A percentile compares a stretch with the other conserved stretches of the same genome.
Conservation (phyloP, 2,797 vertebrate genomes). For the Eulemur mongoz region DNA sequence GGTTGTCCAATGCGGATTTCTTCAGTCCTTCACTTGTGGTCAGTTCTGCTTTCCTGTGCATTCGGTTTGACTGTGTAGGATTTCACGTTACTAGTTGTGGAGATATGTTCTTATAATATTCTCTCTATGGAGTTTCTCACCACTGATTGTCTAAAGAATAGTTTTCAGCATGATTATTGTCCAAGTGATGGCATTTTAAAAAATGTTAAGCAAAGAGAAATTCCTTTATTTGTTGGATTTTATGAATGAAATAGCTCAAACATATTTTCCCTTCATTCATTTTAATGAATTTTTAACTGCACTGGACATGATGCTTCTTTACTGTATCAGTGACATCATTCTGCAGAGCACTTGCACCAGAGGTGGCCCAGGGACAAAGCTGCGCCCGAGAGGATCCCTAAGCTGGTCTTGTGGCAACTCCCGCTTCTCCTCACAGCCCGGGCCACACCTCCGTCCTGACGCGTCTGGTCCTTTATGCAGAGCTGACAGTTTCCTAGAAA, state of each 20-base stretch:
- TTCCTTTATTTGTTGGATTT: not conserved
- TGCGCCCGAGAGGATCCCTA: not conserved
- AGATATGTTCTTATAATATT: not conserved
- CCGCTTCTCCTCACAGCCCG: not conserved
- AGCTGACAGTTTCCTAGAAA: not conserved
- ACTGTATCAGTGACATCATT: conserved; percentile 50
- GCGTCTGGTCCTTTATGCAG: not conserved
- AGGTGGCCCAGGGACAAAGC: not conserved
- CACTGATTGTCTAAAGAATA: not conserved
- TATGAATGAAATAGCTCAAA: conserved; percentile 44
- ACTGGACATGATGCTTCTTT: conserved; percentile 28
- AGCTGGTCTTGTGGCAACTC: not conserved
- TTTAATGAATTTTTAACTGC: conserved; percentile 54
- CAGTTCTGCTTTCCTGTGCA: not conserved
- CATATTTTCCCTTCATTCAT: conserved; percentile 32
- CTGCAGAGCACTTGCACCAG: not conserved
- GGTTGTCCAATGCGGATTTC: not conserved
- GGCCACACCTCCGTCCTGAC: not conserved
- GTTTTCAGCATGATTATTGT: conserved; percentile 55
- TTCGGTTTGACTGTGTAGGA: not conserved
- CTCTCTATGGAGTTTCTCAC: not conserved
- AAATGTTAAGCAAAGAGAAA: conserved; percentile 11
- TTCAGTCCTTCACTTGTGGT: not conserved
- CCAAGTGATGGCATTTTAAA: not conserved
- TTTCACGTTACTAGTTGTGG: not conserved